phyloP scores from a whole-genome alignment of 2,797 vertebrate species.

The Lophotriccus pileatus region DNA sequence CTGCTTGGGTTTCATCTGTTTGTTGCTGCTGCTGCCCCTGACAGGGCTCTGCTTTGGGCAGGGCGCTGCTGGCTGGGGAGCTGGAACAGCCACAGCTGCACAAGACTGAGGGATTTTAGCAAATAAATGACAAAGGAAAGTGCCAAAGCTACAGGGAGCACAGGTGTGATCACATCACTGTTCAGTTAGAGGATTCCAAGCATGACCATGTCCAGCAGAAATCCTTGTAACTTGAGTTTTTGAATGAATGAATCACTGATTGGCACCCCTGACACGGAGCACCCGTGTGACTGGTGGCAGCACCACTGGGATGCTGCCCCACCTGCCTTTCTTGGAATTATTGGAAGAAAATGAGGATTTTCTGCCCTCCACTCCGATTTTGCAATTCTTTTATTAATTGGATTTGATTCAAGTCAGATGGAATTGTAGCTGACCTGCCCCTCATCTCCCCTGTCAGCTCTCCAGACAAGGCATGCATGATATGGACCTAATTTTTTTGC shows the following conservation, averaged over 20 bases:
- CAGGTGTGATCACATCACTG: not conserved
- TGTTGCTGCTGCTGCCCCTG: not conserved
- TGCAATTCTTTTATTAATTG: not conserved
- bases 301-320: not conserved
- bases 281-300: not conserved
- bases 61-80: not conserved
- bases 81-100: not conserved
- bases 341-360: not conserved
- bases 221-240: not conserved
- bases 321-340: not conserved
- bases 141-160: not conserved
- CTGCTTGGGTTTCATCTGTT: not conserved
- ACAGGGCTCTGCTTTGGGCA: not conserved
- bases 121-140: not conserved
- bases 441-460: not conserved
- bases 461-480: not conserved
- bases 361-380: not conserved
- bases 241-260: not conserved
- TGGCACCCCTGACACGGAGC: not conserved
- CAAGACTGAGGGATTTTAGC: not conserved
- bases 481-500: rapidly evolving
- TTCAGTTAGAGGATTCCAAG: not conserved
- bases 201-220: not conserved
- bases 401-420: not conserved
- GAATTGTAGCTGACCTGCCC: not conserved